A percentile compares a stretch with the other conserved stretches of the same genome.
phyloP scores from a whole-genome alignment of 2,797 vertebrate species.

The Artibeus lituratus region DNA sequence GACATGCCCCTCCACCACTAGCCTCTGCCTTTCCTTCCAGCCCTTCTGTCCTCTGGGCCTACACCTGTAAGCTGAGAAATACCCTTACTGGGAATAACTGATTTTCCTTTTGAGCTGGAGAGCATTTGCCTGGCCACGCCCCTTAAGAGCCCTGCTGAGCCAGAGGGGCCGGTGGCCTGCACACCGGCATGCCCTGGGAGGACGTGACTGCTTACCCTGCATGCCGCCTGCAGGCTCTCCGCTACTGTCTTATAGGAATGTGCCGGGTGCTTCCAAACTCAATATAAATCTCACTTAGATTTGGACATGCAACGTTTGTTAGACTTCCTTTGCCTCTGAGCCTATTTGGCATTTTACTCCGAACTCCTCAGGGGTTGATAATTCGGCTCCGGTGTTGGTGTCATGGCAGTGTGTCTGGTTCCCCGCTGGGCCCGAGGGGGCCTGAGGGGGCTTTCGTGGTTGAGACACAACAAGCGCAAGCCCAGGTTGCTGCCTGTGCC shows the following conservation, averaged over 20 bases:
- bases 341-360: background rate
- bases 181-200: accelerated
- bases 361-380: background rate
- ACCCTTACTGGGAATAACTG: background rate
- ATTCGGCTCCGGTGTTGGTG: background rate
- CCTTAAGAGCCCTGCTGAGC: background rate
- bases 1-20: too few species aligned
- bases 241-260: background rate
- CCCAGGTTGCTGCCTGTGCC: background rate
- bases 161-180: accelerated
- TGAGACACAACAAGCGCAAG: background rate
- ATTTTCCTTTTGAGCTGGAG: background rate
- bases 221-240: background rate
- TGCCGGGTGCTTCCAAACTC: background rate
- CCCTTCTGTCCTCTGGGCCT: background rate
- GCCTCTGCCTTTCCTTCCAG: background rate
- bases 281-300: background rate
- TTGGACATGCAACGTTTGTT: background rate
- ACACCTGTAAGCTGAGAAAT: background rate
- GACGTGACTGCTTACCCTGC: background rate
- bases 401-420: background rate
- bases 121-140: background rate
- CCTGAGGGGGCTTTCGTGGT: background rate
- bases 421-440: background rate
- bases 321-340: background rate